Base-by-base conservation (phyloP, 1,140 invertebrate species). In the Dendroctonus ponderosae region DNA sequence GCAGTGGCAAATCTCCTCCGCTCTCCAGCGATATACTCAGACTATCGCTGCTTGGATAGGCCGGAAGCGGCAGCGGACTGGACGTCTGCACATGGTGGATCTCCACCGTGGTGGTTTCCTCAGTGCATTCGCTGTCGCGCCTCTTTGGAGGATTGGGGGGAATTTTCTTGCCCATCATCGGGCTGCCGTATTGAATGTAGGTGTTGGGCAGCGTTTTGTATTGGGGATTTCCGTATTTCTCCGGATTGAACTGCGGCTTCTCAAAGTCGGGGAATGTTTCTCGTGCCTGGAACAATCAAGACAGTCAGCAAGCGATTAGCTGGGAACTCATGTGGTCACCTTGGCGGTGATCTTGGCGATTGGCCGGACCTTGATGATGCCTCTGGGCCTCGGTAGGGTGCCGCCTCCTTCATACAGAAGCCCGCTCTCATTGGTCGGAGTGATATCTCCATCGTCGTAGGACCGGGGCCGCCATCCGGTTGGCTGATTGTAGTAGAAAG, bases 91-190 rank as follows among this genome's bases (percentile, higher is more conserved):
- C 83, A 3, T 82, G 81, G 72, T 87, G 86, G 51, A 87, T 86
- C 76, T 88, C 86, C 6, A 85, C 86, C 6, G 85, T 87, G 69
- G 85, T 76, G 49, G 78, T 71, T 40, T 76, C 69, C 44, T 76
- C 75, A n/a, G 70, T 66, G 37, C 70, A 68, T 44, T 77, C 75
- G 37, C 71, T 71, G 39, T 78, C 76, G 12, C 75, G 87, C 5
- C 93, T 82, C 72, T 94, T 89, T 2, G 93, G 93, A 2, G 93
- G 93, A 50, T 93, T 92, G 0, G 93, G 93, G 8, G 93, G 93
- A 26, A 87, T 84, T 74, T 88, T 89, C 69, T 90, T 87, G 12
- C 85, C 84, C 62, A 86, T 85, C 77, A 86, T 80, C 0, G 86
- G 86, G 75, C 85, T 9, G 78, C 83, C 67, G 67, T 76, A 76